Base-by-base conservation (phyloP, 2,113 vertebrate species). In the Dicentrarchus labrax region DNA sequence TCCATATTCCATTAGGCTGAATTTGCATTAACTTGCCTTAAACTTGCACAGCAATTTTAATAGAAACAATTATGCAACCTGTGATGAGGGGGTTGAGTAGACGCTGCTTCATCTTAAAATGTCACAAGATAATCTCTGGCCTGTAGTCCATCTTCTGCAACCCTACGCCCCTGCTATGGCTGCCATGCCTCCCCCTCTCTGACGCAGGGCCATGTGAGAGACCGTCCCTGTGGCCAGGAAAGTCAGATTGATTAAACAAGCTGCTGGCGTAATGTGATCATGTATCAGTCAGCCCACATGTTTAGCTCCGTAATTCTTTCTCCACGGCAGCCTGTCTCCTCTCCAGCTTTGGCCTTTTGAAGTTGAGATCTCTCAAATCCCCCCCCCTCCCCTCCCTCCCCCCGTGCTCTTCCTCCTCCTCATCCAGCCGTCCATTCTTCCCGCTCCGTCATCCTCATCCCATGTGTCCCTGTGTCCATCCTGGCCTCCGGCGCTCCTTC, bases 181-280 rank as follows among this genome's bases (percentile, higher is more conserved):
- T 56, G 43, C 59, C 64, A 8, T 38, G 57, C 54, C 62, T 24
- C 19, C 68, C 21, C n/a, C 6, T 43, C 30, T 43, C 76, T 2
- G 76, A 76, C 4, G 15, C 53, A n/a, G 73, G 67, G 71, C 61
- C 80, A 72, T 62, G 88, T 78, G 84, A 69, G 78, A 19, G 81
- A 39, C 17, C 7, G 9, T 47, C 78, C 78, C 67, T 50, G 72
- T 71, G 85, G 78, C 53, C 53, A 3, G 41, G 69, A 53, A 81
- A 83, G 82, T 91, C 86, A 75, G 86, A 86, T 76, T 87, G 89
- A 94, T 93, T 88, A 89, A 92, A 91, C 89, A 76, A 82, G 88
- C 92, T 89, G 89, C 38, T n/a, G 53, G 82, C 74, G 54, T 89
- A 83, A 92, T 85, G 64, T 88, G 90, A 89, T 92, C 83, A 81